Evolutionary conservation across 2,113 vertebrate genomes (phyloP).

Genomic region (Falcunculus frontatus): DNA sequence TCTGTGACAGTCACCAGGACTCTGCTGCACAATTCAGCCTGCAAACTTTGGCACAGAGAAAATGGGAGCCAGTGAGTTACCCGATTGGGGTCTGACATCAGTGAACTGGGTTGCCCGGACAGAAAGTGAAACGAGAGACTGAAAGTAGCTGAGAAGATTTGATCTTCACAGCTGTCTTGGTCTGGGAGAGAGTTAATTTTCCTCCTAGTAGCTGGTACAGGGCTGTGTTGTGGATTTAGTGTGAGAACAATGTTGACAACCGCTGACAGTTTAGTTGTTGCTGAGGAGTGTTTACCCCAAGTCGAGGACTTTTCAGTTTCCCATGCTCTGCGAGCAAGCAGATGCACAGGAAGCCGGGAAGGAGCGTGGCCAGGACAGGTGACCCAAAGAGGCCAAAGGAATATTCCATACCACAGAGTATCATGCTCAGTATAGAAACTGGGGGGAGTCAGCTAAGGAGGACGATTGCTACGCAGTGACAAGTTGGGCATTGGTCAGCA

Average conservation of each 20-base stretch:
- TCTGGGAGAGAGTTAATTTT: background rate
- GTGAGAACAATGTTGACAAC: background rate
- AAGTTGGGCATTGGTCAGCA: accelerated
- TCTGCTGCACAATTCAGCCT: background rate
- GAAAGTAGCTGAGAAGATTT: background rate
- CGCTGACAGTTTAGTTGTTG: background rate
- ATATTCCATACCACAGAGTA: background rate
- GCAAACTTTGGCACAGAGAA: background rate
- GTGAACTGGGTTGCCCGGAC: background rate
- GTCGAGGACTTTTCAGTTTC: background rate
- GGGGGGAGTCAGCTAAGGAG: background rate
- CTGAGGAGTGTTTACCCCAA: background rate
- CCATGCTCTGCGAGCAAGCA: background rate
- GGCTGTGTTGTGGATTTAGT: background rate
- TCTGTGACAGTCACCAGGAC: background rate
- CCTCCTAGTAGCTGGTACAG: background rate
- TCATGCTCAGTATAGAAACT: background rate
- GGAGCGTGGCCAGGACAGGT: background rate
- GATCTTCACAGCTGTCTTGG: background rate
- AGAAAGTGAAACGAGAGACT: background rate
- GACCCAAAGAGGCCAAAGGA: background rate
- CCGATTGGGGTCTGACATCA: accelerated
- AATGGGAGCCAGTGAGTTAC: background rate
- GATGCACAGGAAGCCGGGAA: background rate
- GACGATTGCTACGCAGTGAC: accelerated